A percentile compares a stretch with the other conserved stretches of the same genome.
These are phyloP conservation scores for Myrmophylax atrothorax DNA, from an alignment of 2,113 vertebrate genomes.

Conservation along the genomic window DNA sequence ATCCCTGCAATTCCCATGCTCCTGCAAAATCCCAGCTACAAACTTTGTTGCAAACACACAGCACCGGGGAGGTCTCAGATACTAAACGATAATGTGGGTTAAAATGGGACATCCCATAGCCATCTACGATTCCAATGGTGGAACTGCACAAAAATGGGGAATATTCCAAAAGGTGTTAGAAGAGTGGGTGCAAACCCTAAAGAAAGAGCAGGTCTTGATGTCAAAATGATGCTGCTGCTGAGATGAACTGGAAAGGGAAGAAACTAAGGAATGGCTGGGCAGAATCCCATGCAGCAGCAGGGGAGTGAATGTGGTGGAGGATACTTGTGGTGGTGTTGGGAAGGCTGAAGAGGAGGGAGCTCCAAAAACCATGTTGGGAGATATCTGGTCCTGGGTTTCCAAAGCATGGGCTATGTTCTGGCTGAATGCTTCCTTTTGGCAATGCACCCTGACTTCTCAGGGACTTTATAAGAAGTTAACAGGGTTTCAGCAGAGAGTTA, in stretches of 20 bases:
- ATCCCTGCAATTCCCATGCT: background rate
- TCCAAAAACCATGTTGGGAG: background rate
- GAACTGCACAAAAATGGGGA: background rate
- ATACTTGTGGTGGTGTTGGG: background rate
- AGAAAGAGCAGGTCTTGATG: background rate
- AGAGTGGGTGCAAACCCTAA: background rate
- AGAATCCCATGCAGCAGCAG: background rate
- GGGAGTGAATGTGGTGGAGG: background rate
- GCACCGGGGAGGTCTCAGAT: background rate
- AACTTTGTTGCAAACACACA: rapidly evolving
- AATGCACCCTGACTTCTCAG: rapidly evolving
- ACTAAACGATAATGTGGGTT: rapidly evolving
- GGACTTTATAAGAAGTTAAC: background rate
- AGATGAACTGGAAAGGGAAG: background rate
- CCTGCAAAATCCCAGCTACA: background rate
- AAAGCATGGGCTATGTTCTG: background rate
- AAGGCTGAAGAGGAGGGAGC: background rate
- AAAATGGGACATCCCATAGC: background rate
- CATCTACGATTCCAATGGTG: background rate
- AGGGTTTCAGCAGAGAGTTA: background rate
- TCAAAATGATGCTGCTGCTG: background rate
- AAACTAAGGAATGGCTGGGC: background rate
- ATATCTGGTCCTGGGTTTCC: background rate
- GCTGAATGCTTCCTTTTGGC: background rate
- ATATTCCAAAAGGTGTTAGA: rapidly evolving